Evolutionary conservation across 2,888 invertebrate genomes (phyloP), one percentile per base, ranked within the genome.

Genomic region (Drosophila macrospina): DNA sequence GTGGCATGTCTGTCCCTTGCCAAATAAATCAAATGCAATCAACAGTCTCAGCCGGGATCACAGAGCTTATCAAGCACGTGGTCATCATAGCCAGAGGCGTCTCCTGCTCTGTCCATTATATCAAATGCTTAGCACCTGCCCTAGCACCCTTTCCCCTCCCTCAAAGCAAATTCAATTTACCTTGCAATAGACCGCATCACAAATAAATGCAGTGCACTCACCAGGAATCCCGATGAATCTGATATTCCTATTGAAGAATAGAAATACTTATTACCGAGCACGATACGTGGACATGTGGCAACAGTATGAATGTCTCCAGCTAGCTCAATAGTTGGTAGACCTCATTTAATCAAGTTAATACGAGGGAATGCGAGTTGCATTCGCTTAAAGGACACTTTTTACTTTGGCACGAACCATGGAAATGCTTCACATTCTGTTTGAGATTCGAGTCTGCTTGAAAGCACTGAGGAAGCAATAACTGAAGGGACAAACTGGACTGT

Each of bases 11-110:
- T 86, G 88, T 88, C 71, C 80, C 69, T 67, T 66, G 69, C 68
- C 86, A 86, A 77, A 88, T 84, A 84, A 88, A 88, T 84, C 88
- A 84, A 86, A 88, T 86, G 87, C 80, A 80, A 88, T 83, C 88
- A 86, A 72, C 80, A 82, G 82, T 64, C 69, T 60, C 62, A 76
- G 66, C 57, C 60, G 36, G 52, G 59, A 63, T 66, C 63, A 72
- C 60, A 51, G 48, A 72, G 81, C 80, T 77, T 77, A 76, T 63
- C 62, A 78, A 51, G 60, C 50, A 72, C 64, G 57, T 65, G 59
- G 48, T 32, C 24, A 34, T 32, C 24, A 34, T 54, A 56, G 39
- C 48, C 24, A 47, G 44, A 48, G 42, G 44, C 34, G 52, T 37
- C 39, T 20, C 2, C 16, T 13, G n/a, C 15, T 11, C 45, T 79